Base-by-base conservation (phyloP, 1,140 invertebrate species). In the Drosophila quadrilineata region DNA sequence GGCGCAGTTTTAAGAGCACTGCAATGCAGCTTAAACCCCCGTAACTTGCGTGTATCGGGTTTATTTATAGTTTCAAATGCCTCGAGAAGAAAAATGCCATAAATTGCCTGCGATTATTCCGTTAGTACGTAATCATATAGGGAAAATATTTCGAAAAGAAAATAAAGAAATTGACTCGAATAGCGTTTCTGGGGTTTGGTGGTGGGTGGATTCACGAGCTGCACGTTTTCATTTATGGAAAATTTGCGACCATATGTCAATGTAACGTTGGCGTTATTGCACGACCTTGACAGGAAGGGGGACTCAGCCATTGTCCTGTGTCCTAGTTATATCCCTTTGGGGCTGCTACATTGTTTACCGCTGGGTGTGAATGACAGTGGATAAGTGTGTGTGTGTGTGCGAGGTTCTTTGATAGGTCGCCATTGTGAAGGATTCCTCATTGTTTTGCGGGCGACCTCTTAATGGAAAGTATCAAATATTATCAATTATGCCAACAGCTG, bases 221-320 rank as follows among this genome's bases (percentile, higher is more conserved):
- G n/a, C n/a, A n/a, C n/a, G n/a, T n/a, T n/a, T n/a, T n/a, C 38
- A 41, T 56, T 71, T 63, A 71, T 71, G 56, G 41, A 59, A 68
- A 60, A 54, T 63, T 67, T 24, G 56, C 38, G 29, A 31, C 33
- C 29, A 48, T 71, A 62, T 48, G 63, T 68, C 49, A 54, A 12
- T 38, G 26, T 33, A 24, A 43, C 19, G 33, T 24, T 36, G 60
- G 26, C 60, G 41, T 22, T 33, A 41, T 36, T 17, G 8, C n/a
- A n/a, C 46, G 73, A 62, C 73, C 73, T 76, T 76, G 73, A n/a
- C n/a, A n/a, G n/a, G n/a, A 36, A 10, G 22, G 16, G 40, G 3
- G 24, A 19, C 29, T 17, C 73, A 71, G 66, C 50, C 54, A 71
- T 67, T 67, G 72, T 33, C 9, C 29, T 33, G 12, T 33, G 9